phyloP scores from a whole-genome alignment of 2,797 vertebrate species.

The Dallia pectoralis region DNA sequence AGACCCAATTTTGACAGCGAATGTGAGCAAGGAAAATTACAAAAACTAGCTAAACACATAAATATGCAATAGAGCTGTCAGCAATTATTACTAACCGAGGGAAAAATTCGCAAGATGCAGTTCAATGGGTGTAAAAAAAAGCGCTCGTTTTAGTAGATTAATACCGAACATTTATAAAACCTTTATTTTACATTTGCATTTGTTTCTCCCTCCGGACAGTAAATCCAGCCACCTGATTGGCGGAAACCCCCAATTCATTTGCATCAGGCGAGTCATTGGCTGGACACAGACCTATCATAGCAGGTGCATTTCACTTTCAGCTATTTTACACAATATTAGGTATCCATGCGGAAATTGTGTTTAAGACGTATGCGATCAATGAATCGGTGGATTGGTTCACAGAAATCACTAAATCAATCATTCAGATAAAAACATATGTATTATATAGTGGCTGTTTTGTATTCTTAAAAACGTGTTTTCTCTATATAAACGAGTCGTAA shows the following conservation, averaged over 20 bases:
- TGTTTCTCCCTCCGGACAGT: background rate
- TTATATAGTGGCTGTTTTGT: too few species aligned
- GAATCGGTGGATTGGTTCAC: background rate
- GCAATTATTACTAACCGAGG: background rate
- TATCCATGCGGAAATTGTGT: background rate
- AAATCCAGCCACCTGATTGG: background rate
- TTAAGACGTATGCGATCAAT: background rate
- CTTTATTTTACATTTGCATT: background rate
- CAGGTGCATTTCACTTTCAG: background rate
- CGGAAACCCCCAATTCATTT: background rate
- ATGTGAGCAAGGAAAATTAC: background rate
- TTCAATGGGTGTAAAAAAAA: background rate
- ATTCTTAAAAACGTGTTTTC: too few species aligned
- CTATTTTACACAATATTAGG: background rate
- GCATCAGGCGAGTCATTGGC: background rate
- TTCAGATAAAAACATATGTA: background rate
- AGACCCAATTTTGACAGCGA: background rate
- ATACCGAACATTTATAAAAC: too few species aligned
- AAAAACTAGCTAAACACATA: background rate
- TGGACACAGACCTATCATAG: background rate
- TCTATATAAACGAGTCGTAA: too few species aligned
- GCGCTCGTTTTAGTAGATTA: background rate
- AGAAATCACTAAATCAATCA: background rate
- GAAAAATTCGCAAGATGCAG: background rate
- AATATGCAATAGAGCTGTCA: background rate